These are phyloP conservation scores for Ptilodon capucinus DNA, from an alignment of 2,888 invertebrate species.

Conservation along the genomic window DNA sequence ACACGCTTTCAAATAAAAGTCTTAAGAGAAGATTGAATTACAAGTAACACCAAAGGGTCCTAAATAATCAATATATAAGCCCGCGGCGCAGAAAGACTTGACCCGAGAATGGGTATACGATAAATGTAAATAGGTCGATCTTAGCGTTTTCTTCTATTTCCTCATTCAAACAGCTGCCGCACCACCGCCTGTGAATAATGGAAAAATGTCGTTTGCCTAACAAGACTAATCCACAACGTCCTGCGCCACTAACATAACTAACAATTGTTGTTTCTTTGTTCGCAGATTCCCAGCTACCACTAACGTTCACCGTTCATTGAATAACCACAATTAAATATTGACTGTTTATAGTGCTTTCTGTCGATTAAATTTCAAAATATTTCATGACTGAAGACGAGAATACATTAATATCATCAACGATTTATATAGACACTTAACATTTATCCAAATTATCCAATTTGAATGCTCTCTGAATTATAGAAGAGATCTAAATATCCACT, in stretches of 20 bases:
- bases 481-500: conserved; percentile 31
- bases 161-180: conserved; percentile 11
- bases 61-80: conserved; percentile 19
- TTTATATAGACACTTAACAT: conserved; percentile 27
- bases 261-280: conserved; percentile 72
- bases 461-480: conserved; percentile 41
- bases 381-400: conserved; percentile 23
- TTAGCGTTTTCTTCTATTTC: conserved; percentile 18
- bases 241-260: conserved; percentile 65
- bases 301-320: conserved; percentile 49
- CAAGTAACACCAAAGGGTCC: conserved; percentile 15
- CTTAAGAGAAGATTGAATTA: conserved; percentile 12
- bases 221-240: conserved; percentile 50
- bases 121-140: conserved; percentile 22
- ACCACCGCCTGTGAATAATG: conserved; percentile 19
- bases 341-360: conserved; percentile 17
- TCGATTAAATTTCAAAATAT: conserved; percentile 31
- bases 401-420: conserved; percentile 20
- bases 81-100: conserved; percentile 6
- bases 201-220: conserved; percentile 31
- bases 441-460: conserved; percentile 26
- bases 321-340: conserved; percentile 34
- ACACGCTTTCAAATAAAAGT: conserved; percentile 7
- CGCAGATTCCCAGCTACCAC: conserved; percentile 62
- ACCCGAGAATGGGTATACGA: conserved; percentile 14